Percentiles rank a stretch among this genome's conserved stretches.
Conservation (phyloP, 2,113 vertebrate genomes). For the Pelobates fuscus region DNA sequence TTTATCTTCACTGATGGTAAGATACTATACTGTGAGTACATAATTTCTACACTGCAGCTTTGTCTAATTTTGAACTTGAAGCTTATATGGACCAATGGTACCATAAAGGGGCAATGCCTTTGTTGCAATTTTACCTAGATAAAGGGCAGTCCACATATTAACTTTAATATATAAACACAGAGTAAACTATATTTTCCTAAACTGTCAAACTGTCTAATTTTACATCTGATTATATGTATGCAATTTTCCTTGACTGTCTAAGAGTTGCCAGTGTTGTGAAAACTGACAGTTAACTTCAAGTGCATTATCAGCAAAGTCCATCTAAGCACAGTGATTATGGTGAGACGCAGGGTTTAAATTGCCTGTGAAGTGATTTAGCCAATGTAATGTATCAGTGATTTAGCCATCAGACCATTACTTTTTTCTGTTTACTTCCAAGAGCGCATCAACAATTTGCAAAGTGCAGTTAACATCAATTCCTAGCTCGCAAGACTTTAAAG, state of each 20-base stretch:
- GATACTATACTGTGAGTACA: too few relatives aligned
- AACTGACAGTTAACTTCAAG: slow-evolving; percentile 18
- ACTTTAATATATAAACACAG: too few relatives aligned
- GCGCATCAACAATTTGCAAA: slow-evolving; percentile 26
- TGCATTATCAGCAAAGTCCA: slow-evolving; percentile 32
- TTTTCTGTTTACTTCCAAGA: slow-evolving; percentile 44
- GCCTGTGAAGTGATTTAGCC: slow-evolving; percentile 35
- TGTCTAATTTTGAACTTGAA: too few relatives aligned
- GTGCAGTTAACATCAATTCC: slow-evolving; percentile 31
- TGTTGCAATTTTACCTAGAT: too few relatives aligned
- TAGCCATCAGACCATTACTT: slow-evolving; percentile 43
- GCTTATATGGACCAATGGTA: too few relatives aligned
- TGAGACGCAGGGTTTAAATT: slow-evolving; percentile 28
- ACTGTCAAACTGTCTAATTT: too few relatives aligned
- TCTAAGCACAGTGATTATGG: slow-evolving; percentile 29
- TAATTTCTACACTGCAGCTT: too few relatives aligned
- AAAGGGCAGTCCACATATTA: too few relatives aligned
- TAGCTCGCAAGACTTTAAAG: slow-evolving; percentile 22
- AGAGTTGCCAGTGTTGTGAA: not conserved
- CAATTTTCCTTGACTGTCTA: not conserved
- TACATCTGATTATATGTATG: too few relatives aligned
- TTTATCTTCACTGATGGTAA: too few relatives aligned
- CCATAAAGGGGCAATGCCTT: too few relatives aligned
- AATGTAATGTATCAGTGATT: slow-evolving; percentile 41
- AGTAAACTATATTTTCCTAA: too few relatives aligned